Evolutionary conservation across 2,888 invertebrate species (phyloP).

Genomic region (Fissipunctia ypsillon): DNA sequence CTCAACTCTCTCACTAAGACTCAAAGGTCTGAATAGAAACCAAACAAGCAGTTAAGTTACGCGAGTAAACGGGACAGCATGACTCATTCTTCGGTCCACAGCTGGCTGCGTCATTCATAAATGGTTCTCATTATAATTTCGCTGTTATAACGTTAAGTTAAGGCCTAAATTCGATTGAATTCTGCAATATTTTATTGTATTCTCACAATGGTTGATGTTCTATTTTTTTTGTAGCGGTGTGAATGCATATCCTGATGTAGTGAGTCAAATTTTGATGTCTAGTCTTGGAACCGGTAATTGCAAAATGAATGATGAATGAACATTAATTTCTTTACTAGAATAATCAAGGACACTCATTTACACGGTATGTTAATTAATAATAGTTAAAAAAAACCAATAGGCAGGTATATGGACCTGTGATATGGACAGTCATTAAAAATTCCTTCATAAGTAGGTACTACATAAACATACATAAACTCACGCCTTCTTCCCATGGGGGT

Average conservation of each 20-base stretch:
- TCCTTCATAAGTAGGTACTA: background rate
- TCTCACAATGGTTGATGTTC: slow-evolving; percentile 53
- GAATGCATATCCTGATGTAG: slow-evolving; percentile 53
- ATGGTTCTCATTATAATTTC: slow-evolving; percentile 68
- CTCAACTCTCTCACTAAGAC: slow-evolving; percentile 9
- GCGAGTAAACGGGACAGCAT: slow-evolving; percentile 77
- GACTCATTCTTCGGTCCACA: slow-evolving; percentile 83
- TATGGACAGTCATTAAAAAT: background rate
- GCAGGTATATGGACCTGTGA: background rate
- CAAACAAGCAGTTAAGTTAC: slow-evolving; percentile 37
- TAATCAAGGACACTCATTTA: slow-evolving; percentile 14
- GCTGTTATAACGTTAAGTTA: slow-evolving; percentile 69
- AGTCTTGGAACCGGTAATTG: slow-evolving; percentile 25
- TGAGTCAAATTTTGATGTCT: slow-evolving; percentile 44
- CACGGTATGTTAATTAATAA: slow-evolving; percentile 1
- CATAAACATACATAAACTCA: no score
- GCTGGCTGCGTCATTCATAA: slow-evolving; percentile 87
- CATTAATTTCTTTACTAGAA: background rate
- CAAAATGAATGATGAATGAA: background rate
- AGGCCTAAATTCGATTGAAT: slow-evolving; percentile 69
- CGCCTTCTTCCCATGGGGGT: no score
- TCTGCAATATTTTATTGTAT: slow-evolving; percentile 48
- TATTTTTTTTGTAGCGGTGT: slow-evolving; percentile 55
- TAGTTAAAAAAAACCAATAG: background rate
- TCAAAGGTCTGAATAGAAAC: slow-evolving; percentile 39